Base-by-base conservation (phyloP, 2,888 invertebrate species). In the Perizoma affinitatum region DNA sequence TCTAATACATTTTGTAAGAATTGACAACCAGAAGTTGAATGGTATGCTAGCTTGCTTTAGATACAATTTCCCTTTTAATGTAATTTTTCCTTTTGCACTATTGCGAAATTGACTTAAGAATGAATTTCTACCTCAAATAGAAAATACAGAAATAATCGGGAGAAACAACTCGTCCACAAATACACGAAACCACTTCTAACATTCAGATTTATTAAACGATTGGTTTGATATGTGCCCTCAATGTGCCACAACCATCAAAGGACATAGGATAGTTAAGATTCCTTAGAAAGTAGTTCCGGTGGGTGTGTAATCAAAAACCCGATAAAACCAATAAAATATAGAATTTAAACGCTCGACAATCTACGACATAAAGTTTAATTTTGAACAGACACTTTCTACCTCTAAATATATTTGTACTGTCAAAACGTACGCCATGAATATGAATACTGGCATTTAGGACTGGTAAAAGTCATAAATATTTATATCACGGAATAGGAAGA, bases 391-490 rank as follows among this genome's bases (percentile, higher is more conserved):
- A 53, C 55, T 62, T 63, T 65, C 58, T 54, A 59, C 64, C 53
- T 61, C 54, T 65, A 61, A 54, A 63, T 55, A 22, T 22, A 22
- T 22, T 22, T 1, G 61, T 53, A 64, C 70, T 66, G 61, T 54
- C 54, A 65, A 65, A 64, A 62, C 61, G 61, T 62, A 65, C 66
- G 65, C 61, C 58, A 57, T 64, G 65, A 65, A 61, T 75, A 74
- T 77, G 76, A 76, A 80, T 74, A 74, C 72, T 71, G 76, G 75
- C 79, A 78, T 84, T 83, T 80, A 80, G 74, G 69, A 76, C 74
- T 79, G 78, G 61, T 69, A 63, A 68, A 66, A 63, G 63, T 62
- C 61, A 75, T 85, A 83, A 87, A 84, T 83, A 84, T 86, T 85
- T 82, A 80, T 75, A 73, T 72, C 72, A 72, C 73, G 72, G 75